Evolutionary conservation across 2,113 vertebrate genomes (phyloP), one percentile per base, ranked within the genome.

Genomic region (Cyprinodon tularosa): DNA sequence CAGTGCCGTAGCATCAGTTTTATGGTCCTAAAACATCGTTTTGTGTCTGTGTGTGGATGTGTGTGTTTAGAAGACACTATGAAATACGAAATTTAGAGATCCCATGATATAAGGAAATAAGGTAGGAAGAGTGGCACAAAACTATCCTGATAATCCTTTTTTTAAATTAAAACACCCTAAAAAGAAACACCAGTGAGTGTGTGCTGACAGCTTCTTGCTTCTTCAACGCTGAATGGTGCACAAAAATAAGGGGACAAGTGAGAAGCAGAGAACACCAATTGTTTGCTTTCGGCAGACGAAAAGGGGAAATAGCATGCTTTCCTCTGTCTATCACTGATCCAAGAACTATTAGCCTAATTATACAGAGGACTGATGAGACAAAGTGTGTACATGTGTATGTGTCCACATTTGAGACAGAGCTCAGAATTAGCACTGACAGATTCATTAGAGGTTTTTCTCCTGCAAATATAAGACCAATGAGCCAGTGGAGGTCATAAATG

Each of bases 341-440:
- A 76, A 90, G 87, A 85, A 76, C 85, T 72, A 90, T 90, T 87
- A 87, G 86, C 77, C 66, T 92, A 92, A 92, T 92, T 93, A 92
- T 81, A 92, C 65, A 61, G 87, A 83, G 66, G 78, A 78, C 74
- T 68, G 66, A 71, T 65, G 61, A 82, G 76, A 66, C 72, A 40
- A 62, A 42, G 50, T 53, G 72, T 45, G 62, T 71, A 15, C 62
- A 39, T 53, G 48, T 53, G 48, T 53, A 17, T 53, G 50, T 53
- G 50, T 20, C 6, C 14, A 53, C 17, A 17, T 53, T 53, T n/a
- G 50, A 53, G 50, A 20, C 17, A 20, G 50, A 20, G 50, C 7
- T 53, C n/a, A 20, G 50, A 57, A 57, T 57, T 57, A n/a, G 3
- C 50, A 57, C 50, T 57, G 50, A 57, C 50, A 57, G 50, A 57